phyloP scores from a whole-genome alignment of 2,888 invertebrate genomes.

The Serripes groenlandicus region DNA sequence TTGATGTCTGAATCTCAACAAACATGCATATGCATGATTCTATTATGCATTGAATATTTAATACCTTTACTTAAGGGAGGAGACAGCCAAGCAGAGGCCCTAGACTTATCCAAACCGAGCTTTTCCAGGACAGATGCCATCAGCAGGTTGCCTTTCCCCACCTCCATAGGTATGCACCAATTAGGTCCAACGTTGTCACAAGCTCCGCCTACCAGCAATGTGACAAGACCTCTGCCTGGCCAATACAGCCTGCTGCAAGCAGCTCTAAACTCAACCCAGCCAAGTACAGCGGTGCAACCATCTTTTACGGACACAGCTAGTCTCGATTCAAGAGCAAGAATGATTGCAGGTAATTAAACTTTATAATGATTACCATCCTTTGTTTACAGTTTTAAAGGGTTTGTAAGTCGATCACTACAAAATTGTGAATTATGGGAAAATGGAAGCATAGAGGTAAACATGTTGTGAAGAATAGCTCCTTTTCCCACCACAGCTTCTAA shows the following conservation, averaged over 20 bases:
- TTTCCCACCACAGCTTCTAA: background rate
- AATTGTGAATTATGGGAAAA: background rate
- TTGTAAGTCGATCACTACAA: background rate
- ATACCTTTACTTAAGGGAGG: too few species aligned
- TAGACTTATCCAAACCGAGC: constrained; percentile 62
- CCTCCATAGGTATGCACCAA: constrained; percentile 28
- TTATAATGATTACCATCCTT: background rate
- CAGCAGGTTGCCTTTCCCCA: background rate
- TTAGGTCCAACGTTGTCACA: constrained; percentile 21
- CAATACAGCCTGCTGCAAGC: constrained; percentile 64
- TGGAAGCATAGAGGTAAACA: background rate
- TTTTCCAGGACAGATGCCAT: constrained; percentile 1
- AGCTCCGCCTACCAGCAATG: constrained; percentile 29
- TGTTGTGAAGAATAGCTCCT: background rate
- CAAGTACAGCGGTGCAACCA: constrained; percentile 51
- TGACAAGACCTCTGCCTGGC: constrained; percentile 35
- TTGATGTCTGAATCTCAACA: too few species aligned
- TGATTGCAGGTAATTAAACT: constrained; percentile 33
- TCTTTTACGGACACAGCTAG: constrained; percentile 23
- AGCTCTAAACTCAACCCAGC: constrained; percentile 59
- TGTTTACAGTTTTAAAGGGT: background rate
- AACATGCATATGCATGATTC: too few species aligned
- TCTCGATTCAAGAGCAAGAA: constrained; percentile 37
- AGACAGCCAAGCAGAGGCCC: constrained; percentile 34
- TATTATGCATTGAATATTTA: too few species aligned